Base-by-base conservation (phyloP, 2,113 vertebrate genomes). In the Rattus rattus region DNA sequence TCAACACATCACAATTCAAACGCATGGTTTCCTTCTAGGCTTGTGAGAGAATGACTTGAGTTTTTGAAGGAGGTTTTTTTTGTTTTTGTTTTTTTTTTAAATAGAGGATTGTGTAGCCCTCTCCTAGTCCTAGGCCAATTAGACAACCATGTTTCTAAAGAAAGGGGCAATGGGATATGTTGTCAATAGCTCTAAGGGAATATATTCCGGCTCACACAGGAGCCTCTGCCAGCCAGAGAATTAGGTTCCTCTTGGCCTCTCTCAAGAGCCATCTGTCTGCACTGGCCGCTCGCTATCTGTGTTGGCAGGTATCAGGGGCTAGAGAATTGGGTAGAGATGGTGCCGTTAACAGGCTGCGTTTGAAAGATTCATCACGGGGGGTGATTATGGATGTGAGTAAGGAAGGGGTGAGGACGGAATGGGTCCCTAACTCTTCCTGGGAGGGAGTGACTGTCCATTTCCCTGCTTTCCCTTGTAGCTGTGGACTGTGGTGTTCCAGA, bases 401-500 rank as follows among this genome's bases (percentile, higher is more conserved):
- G 54, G 76, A 54, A 85, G 59, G 59, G 77, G 43, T 76, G 43
- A 81, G 43, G 28, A 4, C 88, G 52, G 85, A 52, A 36, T 7
- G 83, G 61, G 4, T 26, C 26, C 79, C 10, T 17, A 24, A 80
- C 65, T 65, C 61, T 70, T 94, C 69, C 81, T 79, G 72, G 90
- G n/a, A 85, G 22, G 59, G 39, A 36, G 7, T 61, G 26, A 87
- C 19, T n/a, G 2, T 36, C 13, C 7, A 0, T 0, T 4, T 92
- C 75, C 52, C 87, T 22, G 30, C 69, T 96, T 39, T 88, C 39
- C 86, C 36, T 88, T 90, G 3, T 90, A 99, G 99, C 97, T 96
- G 99, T 99, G 88, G 97, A 99, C 88, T 99, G 99, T 65, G 99
- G 99, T 3, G 0, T 28, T 7, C 99, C 99, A 8, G 67, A 95